Base-by-base conservation (phyloP, 2,888 invertebrate genomes). In the Cinara cedri region DNA sequence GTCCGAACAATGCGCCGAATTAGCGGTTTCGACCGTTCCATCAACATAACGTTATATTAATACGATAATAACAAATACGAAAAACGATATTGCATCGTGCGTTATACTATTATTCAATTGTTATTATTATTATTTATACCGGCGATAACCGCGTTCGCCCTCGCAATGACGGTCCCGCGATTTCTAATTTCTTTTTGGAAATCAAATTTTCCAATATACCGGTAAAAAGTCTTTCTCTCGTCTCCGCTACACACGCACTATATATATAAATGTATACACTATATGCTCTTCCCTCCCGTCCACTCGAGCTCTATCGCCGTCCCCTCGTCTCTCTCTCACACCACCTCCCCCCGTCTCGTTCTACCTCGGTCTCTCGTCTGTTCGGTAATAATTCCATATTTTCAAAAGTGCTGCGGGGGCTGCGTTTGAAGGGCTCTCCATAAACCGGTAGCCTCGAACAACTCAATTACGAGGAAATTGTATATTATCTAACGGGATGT, bases 391-490 rank as follows among this genome's bases (percentile, higher is more conserved):
- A 78, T 78, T 78, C 68, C 78, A 78, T 78, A 78, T 78, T 78
- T 78, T 78, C 70, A 70, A 78, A 68, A 68, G 78, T 78, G 68
- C 78, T 78, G 21, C 70, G 70, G 68, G 78, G 78, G 78, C 78
- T 78, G 78, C 78, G 68, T 78, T 78, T 78, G 78, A 78, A 78
- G 78, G 78, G 70, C 78, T 78, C 78, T 78, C 68, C 78, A 70
- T 70, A 78, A 78, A 78, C 68, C 78, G 78, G 78, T 78, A 78
- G 78, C 68, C 68, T 78, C 78, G 78, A 78, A 78, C 78, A 78
- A 78, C 70, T 78, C 78, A 78, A 78, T 78, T 78, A 78, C 68
- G 78, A 70, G 78, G 78, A 78, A 78, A 78, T 78, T 78, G 78
- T 78, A 78, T 60, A 78, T 78, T 78, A 78, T 78, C 78, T 78